Evolutionary conservation across 2,888 invertebrate species (phyloP), one percentile per base, ranked within the genome.

Genomic region (Brachylomia viminalis): DNA sequence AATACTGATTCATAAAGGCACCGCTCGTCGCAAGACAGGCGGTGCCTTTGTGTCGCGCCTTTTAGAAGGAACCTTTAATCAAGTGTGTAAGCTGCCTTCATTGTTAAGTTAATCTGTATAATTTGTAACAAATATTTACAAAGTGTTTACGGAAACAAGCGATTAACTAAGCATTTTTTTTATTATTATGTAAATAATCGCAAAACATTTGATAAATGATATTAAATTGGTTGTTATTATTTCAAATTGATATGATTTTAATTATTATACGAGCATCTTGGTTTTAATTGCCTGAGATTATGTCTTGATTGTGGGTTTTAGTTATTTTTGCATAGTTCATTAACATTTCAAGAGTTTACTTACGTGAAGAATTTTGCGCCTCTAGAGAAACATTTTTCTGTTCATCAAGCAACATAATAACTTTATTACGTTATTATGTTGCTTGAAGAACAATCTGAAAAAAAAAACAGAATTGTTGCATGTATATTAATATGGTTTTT

Each of bases 111-210:
- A 77, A 79, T 70, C 2, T 0, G 15, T 10, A 6, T 23, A 30
- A 45, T 72, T 72, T 10, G 23, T 52, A 56, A 73, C 30, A 80
- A 73, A 73, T 77, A 58, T 62, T 80, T 38, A 58, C 23, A 58
- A 64, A 52, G n/a, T 61, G 47, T 82, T 75, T 82, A 76, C 82
- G 79, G 79, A 79, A 76, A 82, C 42, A 47, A 54, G 17, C 27
- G 10, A 27, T 66, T 81, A 62, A 3, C 38, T 20, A 38, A 64
- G 13, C 75, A 15, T 17, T 61, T 38, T 61, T 81, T 74, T 64
- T 23, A 33, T 20, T 52, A 27, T 38, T 54, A 45, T 67, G 54
- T 65, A 33, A 30, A 33, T 47, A 52, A 49, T 58, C 49, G 27
- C 42, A 27, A 27, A 17, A 30, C 10, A 30, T n/a, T 66, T 66